Percentiles rank a stretch among this genome's conserved stretches.
These are phyloP conservation scores for Lasioglossum figueresi DNA, from an alignment of 2,888 invertebrate genomes.

Conservation along the genomic window DNA sequence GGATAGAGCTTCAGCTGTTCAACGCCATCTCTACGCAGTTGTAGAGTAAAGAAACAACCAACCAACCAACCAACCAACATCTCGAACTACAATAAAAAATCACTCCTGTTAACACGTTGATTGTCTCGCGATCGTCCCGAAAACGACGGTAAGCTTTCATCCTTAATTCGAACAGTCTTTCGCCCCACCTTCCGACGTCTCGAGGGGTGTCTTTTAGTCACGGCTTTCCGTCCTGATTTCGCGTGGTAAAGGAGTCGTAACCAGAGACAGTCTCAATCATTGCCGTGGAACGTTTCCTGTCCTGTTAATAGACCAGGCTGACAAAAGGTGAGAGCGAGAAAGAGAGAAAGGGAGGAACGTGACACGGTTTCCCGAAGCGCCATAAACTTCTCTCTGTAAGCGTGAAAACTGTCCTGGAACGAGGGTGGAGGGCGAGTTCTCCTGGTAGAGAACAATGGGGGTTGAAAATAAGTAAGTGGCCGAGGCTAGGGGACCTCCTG, in stretches of 20 bases:
- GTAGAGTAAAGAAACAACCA: too few species aligned
- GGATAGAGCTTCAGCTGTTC: too few species aligned
- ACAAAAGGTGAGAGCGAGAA: constrained; percentile 3
- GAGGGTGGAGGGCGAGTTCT: constrained; percentile 34
- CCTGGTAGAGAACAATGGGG: constrained; percentile 55
- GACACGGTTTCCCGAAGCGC: constrained; percentile 54
- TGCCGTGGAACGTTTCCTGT: constrained; percentile 10
- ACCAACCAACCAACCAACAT: too few species aligned
- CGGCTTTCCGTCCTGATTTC: constrained; percentile 10
- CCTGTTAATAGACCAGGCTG: constrained; percentile 42
- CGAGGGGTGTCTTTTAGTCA: background rate
- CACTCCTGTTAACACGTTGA: too few species aligned
- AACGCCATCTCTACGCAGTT: too few species aligned
- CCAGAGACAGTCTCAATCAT: constrained; percentile 34
- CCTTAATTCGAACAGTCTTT: background rate
- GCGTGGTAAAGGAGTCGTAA: constrained; percentile 20
- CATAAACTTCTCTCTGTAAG: constrained; percentile 54
- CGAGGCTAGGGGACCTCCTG: constrained; percentile 62
- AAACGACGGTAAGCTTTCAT: background rate
- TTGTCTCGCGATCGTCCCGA: too few species aligned
- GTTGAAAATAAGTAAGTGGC: constrained; percentile 65
- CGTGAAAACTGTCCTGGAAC: constrained; percentile 60
- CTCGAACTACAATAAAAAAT: too few species aligned
- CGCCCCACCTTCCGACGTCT: background rate
- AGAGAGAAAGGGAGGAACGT: constrained; percentile 38